Conservation (phyloP, 2,797 vertebrate genomes). For the Protonibea diacanthus region DNA sequence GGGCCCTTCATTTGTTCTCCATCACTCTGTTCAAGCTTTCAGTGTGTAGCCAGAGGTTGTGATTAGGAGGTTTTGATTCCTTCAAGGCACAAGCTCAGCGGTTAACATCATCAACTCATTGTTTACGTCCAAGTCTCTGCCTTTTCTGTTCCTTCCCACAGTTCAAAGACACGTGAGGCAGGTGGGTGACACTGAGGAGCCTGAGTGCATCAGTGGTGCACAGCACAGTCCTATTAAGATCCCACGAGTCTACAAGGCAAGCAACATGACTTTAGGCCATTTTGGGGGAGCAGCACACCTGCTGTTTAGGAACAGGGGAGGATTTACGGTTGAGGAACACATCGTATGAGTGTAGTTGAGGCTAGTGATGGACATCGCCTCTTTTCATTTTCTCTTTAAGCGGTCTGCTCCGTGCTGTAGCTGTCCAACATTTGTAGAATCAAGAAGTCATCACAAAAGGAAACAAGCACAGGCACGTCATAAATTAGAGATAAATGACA, state of each 20-base stretch:
- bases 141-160: constrained; percentile 1
- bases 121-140: constrained; percentile 20
- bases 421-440: not conserved
- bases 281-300: not conserved
- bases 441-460: not conserved
- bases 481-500: not conserved
- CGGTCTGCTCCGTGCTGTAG: not conserved
- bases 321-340: not conserved
- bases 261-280: not conserved
- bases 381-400: not conserved
- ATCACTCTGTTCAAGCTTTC: constrained; percentile 15
- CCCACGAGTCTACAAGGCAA: not conserved
- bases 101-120: constrained; percentile 17
- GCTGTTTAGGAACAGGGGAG: not conserved
- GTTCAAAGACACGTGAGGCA: constrained; percentile 11
- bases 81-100: constrained; percentile 4
- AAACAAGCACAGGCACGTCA: not conserved
- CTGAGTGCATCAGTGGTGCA: not conserved
- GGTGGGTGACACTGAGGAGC: constrained; percentile 23
- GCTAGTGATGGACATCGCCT: not conserved
- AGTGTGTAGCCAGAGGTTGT: constrained; percentile 5
- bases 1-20: constrained; percentile 19
- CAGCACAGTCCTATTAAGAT: not conserved
- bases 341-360: not conserved
- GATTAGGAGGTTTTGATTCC: constrained; percentile 17